These are phyloP conservation scores for Drosophila gaucha DNA, from an alignment of 2,888 invertebrate genomes.

Conservation along the genomic window DNA sequence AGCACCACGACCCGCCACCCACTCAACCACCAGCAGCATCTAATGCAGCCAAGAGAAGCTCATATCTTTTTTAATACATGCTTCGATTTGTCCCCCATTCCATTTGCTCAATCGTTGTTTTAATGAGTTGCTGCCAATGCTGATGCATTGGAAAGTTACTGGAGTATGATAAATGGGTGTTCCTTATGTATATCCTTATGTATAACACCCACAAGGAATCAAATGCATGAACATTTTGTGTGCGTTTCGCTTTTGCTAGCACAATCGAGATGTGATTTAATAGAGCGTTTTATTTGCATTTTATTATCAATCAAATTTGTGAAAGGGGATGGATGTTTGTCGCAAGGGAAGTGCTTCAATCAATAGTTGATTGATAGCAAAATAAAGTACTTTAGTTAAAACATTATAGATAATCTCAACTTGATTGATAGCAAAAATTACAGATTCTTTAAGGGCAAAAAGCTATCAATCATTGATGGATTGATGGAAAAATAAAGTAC, in stretches of 20 bases:
- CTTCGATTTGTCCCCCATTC: not conserved
- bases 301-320: not conserved
- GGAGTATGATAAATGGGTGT: not conserved
- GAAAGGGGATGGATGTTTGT: not conserved
- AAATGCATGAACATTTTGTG: not conserved
- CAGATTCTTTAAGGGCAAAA: no score
- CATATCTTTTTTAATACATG: not conserved
- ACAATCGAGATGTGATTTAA: constrained; percentile 2
- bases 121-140: constrained; percentile 3
- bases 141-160: not conserved
- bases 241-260: not conserved
- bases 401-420: no score
- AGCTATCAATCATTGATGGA: no score
- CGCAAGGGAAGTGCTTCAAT: not conserved
- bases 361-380: not conserved
- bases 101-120: not conserved
- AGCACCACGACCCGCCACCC: constrained; percentile 9
- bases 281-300: constrained; percentile 8
- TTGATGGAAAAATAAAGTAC: no score
- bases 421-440: no score
- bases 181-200: no score
- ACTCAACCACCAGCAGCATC: not conserved
- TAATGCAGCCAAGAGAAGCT: not conserved
- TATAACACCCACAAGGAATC: constrained; percentile 1
- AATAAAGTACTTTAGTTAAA: not conserved